phyloP scores from a whole-genome alignment of 2,888 invertebrate genomes.

The Thereva unica region DNA sequence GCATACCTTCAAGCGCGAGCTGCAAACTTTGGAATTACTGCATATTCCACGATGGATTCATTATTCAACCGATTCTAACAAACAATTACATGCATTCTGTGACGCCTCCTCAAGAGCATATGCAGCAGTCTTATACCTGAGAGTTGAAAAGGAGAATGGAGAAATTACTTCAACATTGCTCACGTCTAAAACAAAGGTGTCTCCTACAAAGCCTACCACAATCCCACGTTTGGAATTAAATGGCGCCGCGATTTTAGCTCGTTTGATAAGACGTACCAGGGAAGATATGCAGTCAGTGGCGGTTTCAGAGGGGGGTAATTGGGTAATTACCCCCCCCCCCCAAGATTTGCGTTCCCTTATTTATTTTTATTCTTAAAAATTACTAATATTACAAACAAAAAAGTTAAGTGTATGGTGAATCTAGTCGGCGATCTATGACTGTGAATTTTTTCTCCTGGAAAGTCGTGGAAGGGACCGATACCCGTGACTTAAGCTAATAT shows the following conservation, averaged over 20 bases:
- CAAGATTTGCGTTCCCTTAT: no score
- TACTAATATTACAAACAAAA: no score
- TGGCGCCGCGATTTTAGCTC: constrained; percentile 6
- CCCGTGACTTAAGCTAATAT: no score
- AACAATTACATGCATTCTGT: constrained; percentile 13
- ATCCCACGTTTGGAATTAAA: constrained; percentile 44
- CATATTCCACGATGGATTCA: background rate
- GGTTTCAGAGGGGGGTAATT: no score
- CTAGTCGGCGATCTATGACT: no score
- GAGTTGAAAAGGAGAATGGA: background rate
- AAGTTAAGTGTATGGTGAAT: no score
- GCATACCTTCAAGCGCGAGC: background rate
- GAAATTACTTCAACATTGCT: background rate
- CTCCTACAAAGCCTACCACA: constrained; percentile 41
- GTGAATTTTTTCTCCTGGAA: no score
- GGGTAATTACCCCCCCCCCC: no score
- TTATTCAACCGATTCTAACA: background rate
- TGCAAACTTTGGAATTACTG: background rate
- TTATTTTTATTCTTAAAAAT: no score
- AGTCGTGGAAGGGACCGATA: no score
- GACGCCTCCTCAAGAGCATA: constrained; percentile 21
- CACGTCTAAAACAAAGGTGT: background rate
- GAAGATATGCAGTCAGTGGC: no score
- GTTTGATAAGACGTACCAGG: background rate
- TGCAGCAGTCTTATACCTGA: background rate